Evolutionary conservation across 2,797 vertebrate genomes (phyloP).

Genomic region (Muraenolepis orangiensis): DNA sequence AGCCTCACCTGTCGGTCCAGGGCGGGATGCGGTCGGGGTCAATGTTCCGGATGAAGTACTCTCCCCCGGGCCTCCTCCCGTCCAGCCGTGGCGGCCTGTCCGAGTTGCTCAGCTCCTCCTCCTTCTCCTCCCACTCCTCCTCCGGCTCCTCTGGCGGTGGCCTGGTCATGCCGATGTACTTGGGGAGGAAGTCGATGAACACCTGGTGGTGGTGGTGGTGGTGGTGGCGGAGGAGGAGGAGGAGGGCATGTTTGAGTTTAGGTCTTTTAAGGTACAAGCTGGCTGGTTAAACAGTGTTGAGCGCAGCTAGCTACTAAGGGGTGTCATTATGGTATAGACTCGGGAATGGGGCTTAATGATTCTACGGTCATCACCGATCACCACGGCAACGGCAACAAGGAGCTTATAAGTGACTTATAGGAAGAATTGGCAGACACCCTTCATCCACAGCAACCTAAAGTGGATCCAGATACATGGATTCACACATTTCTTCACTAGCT

Average conservation of each 20-base stretch:
- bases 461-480: background rate
- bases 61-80: conserved; percentile 73
- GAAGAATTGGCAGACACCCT: background rate
- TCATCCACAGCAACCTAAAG: background rate
- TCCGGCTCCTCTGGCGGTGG: conserved; percentile 73
- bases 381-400: background rate
- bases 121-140: conserved; percentile 38
- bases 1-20: conserved; percentile 78
- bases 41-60: conserved; percentile 86
- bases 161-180: conserved; percentile 80
- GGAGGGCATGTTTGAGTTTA: no score
- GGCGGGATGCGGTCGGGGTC: conserved; percentile 79
- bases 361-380: background rate
- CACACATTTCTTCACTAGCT: background rate
- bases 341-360: background rate
- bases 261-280: no score
- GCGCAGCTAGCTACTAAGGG: background rate
- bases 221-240: no score
- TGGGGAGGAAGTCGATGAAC: conserved; percentile 83
- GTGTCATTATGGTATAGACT: background rate
- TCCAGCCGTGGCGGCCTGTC: conserved; percentile 41
- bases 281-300: background rate
- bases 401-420: background rate
- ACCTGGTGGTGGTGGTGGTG: conserved; percentile 70
- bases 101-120: conserved; percentile 23